A percentile compares a stretch with the other conserved stretches of the same genome.
These are phyloP conservation scores for Xestia rhomboidea DNA, from an alignment of 2,888 invertebrate genomes.

Conservation along the genomic window DNA sequence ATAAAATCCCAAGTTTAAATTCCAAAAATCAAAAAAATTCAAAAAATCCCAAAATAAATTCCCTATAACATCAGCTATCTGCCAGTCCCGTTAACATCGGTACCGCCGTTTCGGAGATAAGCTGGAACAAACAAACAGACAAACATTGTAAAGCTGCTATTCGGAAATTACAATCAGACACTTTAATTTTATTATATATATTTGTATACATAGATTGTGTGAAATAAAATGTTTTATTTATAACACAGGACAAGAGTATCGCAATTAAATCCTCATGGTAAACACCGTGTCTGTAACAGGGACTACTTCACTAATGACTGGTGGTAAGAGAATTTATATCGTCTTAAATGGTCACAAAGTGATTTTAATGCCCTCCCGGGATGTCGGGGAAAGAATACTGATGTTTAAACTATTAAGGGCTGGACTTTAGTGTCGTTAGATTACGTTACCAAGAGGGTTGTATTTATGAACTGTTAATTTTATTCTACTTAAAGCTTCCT, in stretches of 20 bases:
- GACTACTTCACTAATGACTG: slow-evolving; percentile 45
- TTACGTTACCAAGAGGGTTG: slow-evolving; percentile 34
- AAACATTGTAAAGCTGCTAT: no score
- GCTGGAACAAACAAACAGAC: no score
- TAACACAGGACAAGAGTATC: not conserved
- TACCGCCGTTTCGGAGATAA: no score
- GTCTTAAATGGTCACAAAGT: slow-evolving; percentile 61
- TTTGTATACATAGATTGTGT: not conserved
- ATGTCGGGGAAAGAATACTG: slow-evolving; percentile 61
- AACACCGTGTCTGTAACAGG: slow-evolving; percentile 19
- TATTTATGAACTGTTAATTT: slow-evolving; percentile 35
- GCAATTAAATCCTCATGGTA: slow-evolving; percentile 16
- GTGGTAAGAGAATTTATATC: slow-evolving; percentile 56
- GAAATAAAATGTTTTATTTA: not conserved
- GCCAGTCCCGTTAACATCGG: no score
- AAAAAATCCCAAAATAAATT: no score
- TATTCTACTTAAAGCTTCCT: slow-evolving; percentile 1
- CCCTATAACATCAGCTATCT: no score
- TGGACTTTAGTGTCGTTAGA: slow-evolving; percentile 42
- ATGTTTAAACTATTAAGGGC: slow-evolving; percentile 62
- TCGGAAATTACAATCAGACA: no score
- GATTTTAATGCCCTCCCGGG: slow-evolving; percentile 61
- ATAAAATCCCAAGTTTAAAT: no score
- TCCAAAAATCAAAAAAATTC: no score
- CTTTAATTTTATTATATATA: no score